Percentiles rank a stretch among this genome's conserved stretches.
These are phyloP conservation scores for Epistrophe grossulariae DNA, from an alignment of 2,888 invertebrate genomes.

Conservation along the genomic window DNA sequence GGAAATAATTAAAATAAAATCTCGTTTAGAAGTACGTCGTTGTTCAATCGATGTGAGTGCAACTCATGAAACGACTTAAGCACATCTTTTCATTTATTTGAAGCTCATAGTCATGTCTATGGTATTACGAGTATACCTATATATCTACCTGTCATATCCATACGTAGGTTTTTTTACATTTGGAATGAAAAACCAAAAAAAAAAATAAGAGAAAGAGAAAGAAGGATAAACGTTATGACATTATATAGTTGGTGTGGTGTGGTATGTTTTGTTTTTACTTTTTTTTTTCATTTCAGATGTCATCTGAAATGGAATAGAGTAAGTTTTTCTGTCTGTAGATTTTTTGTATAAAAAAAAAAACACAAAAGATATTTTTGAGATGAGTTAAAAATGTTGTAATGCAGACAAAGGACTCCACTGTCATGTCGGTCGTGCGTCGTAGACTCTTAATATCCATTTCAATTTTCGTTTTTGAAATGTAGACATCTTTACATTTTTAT, in stretches of 20 bases:
- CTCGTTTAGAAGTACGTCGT: neutral
- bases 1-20: conserved; percentile 9
- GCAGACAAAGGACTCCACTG: neutral
- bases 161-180: neutral
- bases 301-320: conserved; percentile 6
- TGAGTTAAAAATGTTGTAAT: neutral
- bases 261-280: neutral
- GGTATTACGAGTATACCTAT: neutral
- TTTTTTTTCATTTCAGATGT: neutral
- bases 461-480: neutral
- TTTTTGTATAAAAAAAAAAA: neutral
- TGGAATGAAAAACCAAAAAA: neutral
- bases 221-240: conserved; percentile 3
- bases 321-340: neutral
- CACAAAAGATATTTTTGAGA: neutral
- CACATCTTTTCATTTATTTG: conserved; percentile 1
- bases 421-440: neutral
- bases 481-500: neutral
- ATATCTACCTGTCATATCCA: neutral
- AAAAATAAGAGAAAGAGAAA: neutral
- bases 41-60: neutral
- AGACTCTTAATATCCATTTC: conserved; percentile 8
- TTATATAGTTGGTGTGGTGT: neutral
- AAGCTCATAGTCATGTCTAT: neutral
- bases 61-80: conserved; percentile 7